Conservation (phyloP, 37 sponge, comb jelly and placozoan species). For the Dysidea cf. avara region DNA sequence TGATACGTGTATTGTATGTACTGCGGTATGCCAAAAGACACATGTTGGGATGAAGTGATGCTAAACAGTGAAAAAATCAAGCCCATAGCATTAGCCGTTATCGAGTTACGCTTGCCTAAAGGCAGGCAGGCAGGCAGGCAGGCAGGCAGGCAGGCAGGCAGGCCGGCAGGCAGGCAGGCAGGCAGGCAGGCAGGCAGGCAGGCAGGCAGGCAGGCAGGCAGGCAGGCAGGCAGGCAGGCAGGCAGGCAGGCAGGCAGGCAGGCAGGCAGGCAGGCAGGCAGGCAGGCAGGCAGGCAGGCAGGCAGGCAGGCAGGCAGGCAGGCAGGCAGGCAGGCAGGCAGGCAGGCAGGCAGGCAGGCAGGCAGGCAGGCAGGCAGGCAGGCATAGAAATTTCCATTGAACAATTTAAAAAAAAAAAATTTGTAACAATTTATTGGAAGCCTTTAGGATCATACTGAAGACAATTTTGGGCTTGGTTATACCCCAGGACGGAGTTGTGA, state of each 20-base stretch:
- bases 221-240: constrained; percentile 9
- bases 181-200: constrained; percentile 12
- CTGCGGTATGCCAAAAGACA: no score
- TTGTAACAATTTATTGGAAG: no score
- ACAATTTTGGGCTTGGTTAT: no score
- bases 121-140: not conserved
- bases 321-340: constrained; percentile 13
- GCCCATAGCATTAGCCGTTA: no score
- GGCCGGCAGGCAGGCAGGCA: not conserved
- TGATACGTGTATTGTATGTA: no score
- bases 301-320: not conserved
- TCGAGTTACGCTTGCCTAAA: no score
- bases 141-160: constrained; percentile 8
- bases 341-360: not conserved
- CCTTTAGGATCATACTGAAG: no score
- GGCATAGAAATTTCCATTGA: no score
- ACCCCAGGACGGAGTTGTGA: no score
- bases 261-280: constrained; percentile 11
- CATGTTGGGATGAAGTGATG: no score
- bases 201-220: constrained; percentile 1
- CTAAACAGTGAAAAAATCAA: no score
- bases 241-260: constrained; percentile 13
- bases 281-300: not conserved
- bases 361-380: not conserved
- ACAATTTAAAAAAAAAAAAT: no score